Percentiles rank a stretch among this genome's conserved stretches.
phyloP scores from a whole-genome alignment of 1,140 invertebrate species.

The Dendrolimus kikuchii region DNA sequence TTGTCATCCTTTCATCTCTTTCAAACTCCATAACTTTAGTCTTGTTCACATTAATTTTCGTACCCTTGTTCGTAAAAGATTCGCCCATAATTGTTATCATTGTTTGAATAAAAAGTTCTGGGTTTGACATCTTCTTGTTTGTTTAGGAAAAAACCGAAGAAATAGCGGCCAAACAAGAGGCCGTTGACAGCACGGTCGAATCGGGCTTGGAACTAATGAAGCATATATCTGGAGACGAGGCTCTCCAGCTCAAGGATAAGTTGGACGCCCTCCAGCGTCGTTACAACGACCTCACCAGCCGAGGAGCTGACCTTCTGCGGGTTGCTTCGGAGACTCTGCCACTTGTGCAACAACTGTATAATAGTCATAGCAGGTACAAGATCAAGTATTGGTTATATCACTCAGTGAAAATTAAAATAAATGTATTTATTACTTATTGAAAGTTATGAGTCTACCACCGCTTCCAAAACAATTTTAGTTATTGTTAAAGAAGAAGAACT shows the following conservation, averaged over 20 bases:
- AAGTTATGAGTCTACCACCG: too few species aligned
- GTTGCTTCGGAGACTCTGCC: constrained; percentile 92
- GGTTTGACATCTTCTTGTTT: too few species aligned
- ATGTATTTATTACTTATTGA: too few species aligned
- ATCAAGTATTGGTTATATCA: not conserved
- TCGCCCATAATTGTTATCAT: too few species aligned
- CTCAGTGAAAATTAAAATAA: too few species aligned
- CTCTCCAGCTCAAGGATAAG: constrained; percentile 94
- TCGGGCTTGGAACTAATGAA: constrained; percentile 94
- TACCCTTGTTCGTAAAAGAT: too few species aligned
- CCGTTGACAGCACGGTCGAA: constrained; percentile 91
- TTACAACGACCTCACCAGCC: constrained; percentile 90
- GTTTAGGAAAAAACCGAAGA: constrained; percentile 88
- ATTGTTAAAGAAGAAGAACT: too few species aligned
- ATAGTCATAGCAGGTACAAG: constrained; percentile 82
- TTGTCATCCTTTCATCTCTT: too few species aligned
- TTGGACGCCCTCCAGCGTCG: constrained; percentile 91
- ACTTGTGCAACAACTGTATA: constrained; percentile 94
- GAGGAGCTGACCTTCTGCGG: constrained; percentile 88
- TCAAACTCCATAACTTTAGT: too few species aligned
- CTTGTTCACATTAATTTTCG: too few species aligned
- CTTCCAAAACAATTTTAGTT: too few species aligned
- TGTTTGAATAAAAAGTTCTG: too few species aligned
- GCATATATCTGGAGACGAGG: constrained; percentile 94
- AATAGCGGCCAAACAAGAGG: constrained; percentile 88